A percentile compares a stretch with the other conserved stretches of the same genome.
Conservation (phyloP, 2,797 vertebrate genomes). For the Platyrinchus mystaceus region DNA sequence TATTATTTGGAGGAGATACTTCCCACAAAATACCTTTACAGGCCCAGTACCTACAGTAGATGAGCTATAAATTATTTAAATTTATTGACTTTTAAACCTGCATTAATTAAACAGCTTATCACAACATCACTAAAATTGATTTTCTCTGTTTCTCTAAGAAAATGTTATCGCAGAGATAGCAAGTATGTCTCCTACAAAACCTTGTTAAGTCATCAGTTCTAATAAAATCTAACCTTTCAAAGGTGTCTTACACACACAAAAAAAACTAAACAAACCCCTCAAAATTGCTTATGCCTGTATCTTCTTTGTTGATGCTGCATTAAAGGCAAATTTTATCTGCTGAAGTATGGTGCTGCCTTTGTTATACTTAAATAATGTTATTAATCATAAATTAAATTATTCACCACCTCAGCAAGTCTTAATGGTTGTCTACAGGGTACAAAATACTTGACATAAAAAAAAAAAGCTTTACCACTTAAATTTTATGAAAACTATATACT, state of each 20-base stretch:
- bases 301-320: conserved; percentile 49
- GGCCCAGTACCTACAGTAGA: neutral
- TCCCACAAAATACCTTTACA: neutral
- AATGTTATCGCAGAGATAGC: conserved; percentile 2
- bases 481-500: conserved; percentile 15
- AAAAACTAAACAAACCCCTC: neutral
- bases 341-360: conserved; percentile 11
- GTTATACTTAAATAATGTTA: conserved; percentile 44
- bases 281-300: conserved; percentile 54
- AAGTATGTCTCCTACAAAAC: conserved; percentile 16
- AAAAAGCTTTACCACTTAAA: conserved; percentile 41
- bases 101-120: conserved; percentile 65
- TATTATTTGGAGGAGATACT: neutral
- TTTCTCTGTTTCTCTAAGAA: conserved; percentile 33
- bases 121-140: conserved; percentile 54
- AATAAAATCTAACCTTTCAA: conserved; percentile 64
- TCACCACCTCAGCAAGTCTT: conserved; percentile 50
- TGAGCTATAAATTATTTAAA: conserved; percentile 56
- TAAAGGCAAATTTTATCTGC: conserved; percentile 61
- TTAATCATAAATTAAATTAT: conserved; percentile 68
- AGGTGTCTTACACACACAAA: neutral
- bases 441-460: conserved; percentile 53
- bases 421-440: conserved; percentile 7
- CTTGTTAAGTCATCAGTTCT: conserved; percentile 64
- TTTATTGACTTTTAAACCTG: conserved; percentile 26